Evolutionary conservation across 2,888 invertebrate genomes (phyloP).

Genomic region (Lymantria dispar): DNA sequence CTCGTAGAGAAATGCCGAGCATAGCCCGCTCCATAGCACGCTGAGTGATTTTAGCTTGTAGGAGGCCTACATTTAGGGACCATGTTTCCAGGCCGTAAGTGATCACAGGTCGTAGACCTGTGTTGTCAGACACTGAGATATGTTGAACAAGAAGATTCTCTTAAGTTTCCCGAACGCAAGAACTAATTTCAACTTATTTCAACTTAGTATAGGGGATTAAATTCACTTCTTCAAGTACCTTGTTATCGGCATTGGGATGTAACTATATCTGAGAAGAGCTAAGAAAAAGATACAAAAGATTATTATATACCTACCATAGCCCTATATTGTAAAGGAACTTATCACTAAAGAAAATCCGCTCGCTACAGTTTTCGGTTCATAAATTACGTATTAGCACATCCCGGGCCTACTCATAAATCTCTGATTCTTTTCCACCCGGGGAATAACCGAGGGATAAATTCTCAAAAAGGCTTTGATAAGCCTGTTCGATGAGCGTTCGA

Average conservation of each 20-base stretch:
- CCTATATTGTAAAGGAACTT: slow-evolving; percentile 2
- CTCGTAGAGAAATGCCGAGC: too few relatives aligned
- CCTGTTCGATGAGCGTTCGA: slow-evolving; percentile 18
- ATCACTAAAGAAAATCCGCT: slow-evolving; percentile 54
- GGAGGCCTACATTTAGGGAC: too few relatives aligned
- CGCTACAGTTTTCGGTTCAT: slow-evolving; percentile 52
- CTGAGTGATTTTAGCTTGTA: too few relatives aligned
- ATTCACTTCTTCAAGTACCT: too few relatives aligned
- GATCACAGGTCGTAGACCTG: too few relatives aligned
- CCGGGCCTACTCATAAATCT: slow-evolving; percentile 47
- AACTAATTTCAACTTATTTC: too few relatives aligned
- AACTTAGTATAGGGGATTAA: too few relatives aligned
- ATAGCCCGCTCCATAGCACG: too few relatives aligned
- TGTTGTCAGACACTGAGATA: too few relatives aligned
- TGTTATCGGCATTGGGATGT: background rate
- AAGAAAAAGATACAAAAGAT: background rate
- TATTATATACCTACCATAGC: background rate
- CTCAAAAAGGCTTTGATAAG: slow-evolving; percentile 36
- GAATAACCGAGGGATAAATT: slow-evolving; percentile 23
- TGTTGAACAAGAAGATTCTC: too few relatives aligned
- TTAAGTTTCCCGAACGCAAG: too few relatives aligned
- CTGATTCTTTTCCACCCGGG: slow-evolving; percentile 33
- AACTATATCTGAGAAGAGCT: background rate
- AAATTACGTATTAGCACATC: slow-evolving; percentile 59
- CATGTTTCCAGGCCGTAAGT: too few relatives aligned